Evolutionary conservation across 2,797 vertebrate genomes (phyloP), one percentile per base, ranked within the genome.

Genomic region (Brachyalestes nurse): DNA sequence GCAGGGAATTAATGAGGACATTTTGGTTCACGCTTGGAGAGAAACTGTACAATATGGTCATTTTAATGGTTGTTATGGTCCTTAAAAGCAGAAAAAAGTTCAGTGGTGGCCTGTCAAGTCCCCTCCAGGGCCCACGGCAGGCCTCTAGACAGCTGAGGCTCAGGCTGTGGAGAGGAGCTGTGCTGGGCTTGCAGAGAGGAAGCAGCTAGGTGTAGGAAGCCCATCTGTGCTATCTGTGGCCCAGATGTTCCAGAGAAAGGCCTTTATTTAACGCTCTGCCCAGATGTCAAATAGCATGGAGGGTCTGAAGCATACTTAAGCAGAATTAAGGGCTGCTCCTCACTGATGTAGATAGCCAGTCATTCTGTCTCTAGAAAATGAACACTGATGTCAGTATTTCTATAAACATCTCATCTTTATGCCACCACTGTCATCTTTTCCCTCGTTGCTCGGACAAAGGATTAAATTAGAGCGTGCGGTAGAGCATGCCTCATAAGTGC

Each of bases 401-500:
- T 17, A 19, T 75, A 80, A 61, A 64, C 23, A 57, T 77, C 69
- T 45, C 71, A 80, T 85, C 71, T 75, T 75, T 14, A 45, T 72
- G 61, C 66, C 51, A 71, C 77, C 72, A 2, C 47, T 55, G 58
- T 55, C 21, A 65, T 49, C 49, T 69, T 47, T 23, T 51, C 69
- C 23, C 77, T 74, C 53, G 25, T 23, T 10, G 74, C 72, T 77
- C 72, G 64, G 74, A 55, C 72, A 51, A 78, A 72, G 12, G 73
- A 81, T 75, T 80, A 53, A 58, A 85, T 85, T 83, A 78, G 71
- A 61, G 81, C 55, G 55, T 62, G 40, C 34, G 67, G 34, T 72
- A 13, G 57, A 71, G 71, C 65, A 5, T 80, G 16, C 19, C 72
- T 71, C 62, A 12, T 60, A 45, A 81, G 64, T 0, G n/a, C 17